Evolutionary conservation across 2,888 invertebrate genomes (phyloP), one percentile per base, ranked within the genome.

Genomic region (Callyntrura sp.): DNA sequence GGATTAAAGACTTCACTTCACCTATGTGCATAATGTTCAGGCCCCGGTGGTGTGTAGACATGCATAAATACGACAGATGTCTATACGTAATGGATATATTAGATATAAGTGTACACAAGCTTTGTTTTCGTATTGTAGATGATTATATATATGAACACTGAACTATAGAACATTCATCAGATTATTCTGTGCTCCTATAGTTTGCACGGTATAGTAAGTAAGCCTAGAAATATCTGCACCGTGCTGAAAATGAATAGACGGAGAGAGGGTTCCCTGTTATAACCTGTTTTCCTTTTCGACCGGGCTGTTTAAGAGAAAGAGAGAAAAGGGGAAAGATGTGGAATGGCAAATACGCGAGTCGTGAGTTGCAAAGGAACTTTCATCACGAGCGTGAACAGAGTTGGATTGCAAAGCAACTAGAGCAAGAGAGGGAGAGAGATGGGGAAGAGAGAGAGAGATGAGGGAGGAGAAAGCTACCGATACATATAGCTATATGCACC

Each of bases 1-100:
- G 85, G 85, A 85, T 85, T 85, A 85, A 85, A 85, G 85, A 85
- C 73, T 85, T 76, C n/a, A n/a, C n/a, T n/a, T n/a, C 20, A 76
- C 45, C 48, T 84, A 79, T 79, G 68, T 70, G 70, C 51, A 84
- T 84, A 70, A 84, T 51, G 68, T 45, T 84, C 55, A 70, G 68
- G 55, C 84, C 23, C 25, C n/a, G n/a, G n/a, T n/a, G n/a, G n/a
- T n/a, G n/a, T n/a, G n/a, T n/a, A n/a, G n/a, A n/a, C n/a, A n/a
- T n/a, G n/a, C n/a, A n/a, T n/a, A n/a, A n/a, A n/a, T n/a, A n/a
- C n/a, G n/a, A n/a, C n/a, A n/a, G n/a, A n/a, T n/a, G n/a, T n/a
- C n/a, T n/a, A n/a, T n/a, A n/a, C n/a, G n/a, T n/a, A n/a, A n/a
- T n/a, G n/a, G n/a, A n/a, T n/a, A n/a, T n/a, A n/a, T n/a, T n/a